phyloP scores from a whole-genome alignment of 64 coral and sea anemone genomes.

The Pachyseris speciosa region DNA sequence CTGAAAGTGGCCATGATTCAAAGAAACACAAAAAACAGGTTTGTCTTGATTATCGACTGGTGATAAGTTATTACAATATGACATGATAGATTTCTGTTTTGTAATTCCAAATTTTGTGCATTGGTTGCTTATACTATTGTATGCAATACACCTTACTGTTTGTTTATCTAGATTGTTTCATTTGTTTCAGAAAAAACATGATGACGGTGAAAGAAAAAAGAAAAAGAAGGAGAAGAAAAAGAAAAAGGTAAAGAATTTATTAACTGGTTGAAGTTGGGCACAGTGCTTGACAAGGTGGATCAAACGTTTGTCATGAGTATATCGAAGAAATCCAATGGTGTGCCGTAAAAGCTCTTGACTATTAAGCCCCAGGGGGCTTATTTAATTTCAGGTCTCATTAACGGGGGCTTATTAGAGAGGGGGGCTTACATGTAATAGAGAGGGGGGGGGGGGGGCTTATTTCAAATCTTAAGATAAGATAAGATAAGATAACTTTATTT shows the following conservation, averaged over 20 bases:
- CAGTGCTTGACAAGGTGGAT: no score
- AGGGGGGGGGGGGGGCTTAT: no score
- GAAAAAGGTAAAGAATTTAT: constrained; percentile 66
- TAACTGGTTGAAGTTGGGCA: background rate
- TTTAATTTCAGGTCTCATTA: no score
- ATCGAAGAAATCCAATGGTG: no score
- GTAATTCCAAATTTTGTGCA: background rate
- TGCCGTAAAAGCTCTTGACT: no score
- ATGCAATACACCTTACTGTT: background rate
- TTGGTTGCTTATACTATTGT: no score
- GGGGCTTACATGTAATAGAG: no score
- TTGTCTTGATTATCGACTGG: background rate
- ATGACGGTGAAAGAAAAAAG: constrained; percentile 91
- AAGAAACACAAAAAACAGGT: constrained; percentile 99
- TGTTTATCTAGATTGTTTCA: background rate
- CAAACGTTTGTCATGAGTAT: no score
- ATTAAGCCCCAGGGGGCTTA: no score
- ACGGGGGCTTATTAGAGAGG: no score
- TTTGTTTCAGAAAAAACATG: constrained; percentile 89
- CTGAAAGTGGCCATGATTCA: constrained; percentile 74
- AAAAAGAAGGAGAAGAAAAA: constrained; percentile 97
- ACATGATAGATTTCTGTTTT: background rate
- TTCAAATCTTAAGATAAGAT: no score
- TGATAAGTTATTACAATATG: background rate
- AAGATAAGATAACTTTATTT: no score